Conservation (phyloP, 2,797 vertebrate genomes). For the Gymnodraco acuticeps region DNA sequence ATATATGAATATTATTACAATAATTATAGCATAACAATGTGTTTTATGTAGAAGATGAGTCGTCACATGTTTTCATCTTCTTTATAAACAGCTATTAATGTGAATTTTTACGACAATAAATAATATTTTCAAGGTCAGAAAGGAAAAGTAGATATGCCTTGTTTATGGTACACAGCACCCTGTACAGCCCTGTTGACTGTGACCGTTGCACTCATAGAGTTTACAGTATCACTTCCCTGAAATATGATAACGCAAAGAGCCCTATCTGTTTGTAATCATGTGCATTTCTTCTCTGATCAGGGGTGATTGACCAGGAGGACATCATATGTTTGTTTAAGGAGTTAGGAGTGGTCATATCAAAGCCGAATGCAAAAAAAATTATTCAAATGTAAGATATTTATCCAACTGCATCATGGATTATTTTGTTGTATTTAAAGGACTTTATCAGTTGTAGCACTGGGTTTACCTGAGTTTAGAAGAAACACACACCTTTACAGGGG, state of each 20-base stretch:
- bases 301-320: slow-evolving; percentile 85
- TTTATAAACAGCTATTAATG: not conserved
- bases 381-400: slow-evolving; percentile 86
- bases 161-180: slow-evolving; percentile 50
- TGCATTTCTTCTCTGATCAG: slow-evolving; percentile 81
- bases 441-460: not conserved
- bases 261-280: slow-evolving; percentile 67
- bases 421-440: slow-evolving; percentile 22
- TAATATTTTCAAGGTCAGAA: slow-evolving; percentile 52
- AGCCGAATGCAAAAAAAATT: slow-evolving; percentile 83
- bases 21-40: not conserved
- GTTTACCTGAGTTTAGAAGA: not conserved
- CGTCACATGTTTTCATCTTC: not conserved
- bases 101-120: not conserved
- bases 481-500: not conserved
- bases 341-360: slow-evolving; percentile 85
- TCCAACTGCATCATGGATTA: slow-evolving; percentile 44
- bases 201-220: slow-evolving; percentile 31
- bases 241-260: slow-evolving; percentile 9
- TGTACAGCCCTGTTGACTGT: slow-evolving; percentile 6
- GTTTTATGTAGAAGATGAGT: not conserved
- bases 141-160: not conserved
- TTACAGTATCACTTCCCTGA: slow-evolving; percentile 8
- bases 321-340: slow-evolving; percentile 86
- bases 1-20: too few species aligned